Conservation (phyloP, 2,797 vertebrate species). For the Allobates femoralis region DNA sequence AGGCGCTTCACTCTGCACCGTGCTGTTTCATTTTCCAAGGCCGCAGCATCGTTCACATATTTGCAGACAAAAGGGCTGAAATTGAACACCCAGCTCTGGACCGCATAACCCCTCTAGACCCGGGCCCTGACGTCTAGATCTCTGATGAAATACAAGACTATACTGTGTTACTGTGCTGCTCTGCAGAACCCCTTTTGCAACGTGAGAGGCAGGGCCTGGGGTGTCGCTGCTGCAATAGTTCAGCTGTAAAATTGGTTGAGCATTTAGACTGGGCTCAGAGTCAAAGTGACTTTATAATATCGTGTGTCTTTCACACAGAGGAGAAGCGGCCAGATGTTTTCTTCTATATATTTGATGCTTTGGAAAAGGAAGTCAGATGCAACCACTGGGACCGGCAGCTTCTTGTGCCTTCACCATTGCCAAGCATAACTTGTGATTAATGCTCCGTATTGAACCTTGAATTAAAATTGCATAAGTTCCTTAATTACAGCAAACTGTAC, state of each 20-base stretch:
- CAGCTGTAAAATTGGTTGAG: slow-evolving; percentile 52
- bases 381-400: slow-evolving; percentile 51
- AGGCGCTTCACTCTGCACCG: background rate
- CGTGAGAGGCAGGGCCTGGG: slow-evolving; percentile 6
- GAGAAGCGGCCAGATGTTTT: slow-evolving; percentile 52
- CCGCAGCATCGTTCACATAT: slow-evolving; percentile 11
- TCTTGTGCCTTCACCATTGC: slow-evolving; percentile 44
- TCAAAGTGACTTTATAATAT: slow-evolving; percentile 49
- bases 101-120: background rate
- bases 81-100: background rate
- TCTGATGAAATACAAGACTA: background rate
- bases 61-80: slow-evolving; percentile 40
- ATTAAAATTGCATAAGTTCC: slow-evolving; percentile 62
- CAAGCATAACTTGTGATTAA: slow-evolving; percentile 57
- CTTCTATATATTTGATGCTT: slow-evolving; percentile 45
- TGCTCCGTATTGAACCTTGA: slow-evolving; percentile 52
- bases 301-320: slow-evolving; percentile 16
- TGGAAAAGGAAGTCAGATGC: slow-evolving; percentile 48
- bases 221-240: slow-evolving; percentile 22
- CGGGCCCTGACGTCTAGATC: background rate
- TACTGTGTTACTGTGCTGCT: background rate
- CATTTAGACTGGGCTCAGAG: slow-evolving; percentile 28
- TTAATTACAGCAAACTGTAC: slow-evolving; percentile 56
- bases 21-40: background rate
- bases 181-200: background rate